These are phyloP conservation scores for Drosophila sechellia DNA, from an alignment of 1,140 invertebrate species.

Conservation along the genomic window DNA sequence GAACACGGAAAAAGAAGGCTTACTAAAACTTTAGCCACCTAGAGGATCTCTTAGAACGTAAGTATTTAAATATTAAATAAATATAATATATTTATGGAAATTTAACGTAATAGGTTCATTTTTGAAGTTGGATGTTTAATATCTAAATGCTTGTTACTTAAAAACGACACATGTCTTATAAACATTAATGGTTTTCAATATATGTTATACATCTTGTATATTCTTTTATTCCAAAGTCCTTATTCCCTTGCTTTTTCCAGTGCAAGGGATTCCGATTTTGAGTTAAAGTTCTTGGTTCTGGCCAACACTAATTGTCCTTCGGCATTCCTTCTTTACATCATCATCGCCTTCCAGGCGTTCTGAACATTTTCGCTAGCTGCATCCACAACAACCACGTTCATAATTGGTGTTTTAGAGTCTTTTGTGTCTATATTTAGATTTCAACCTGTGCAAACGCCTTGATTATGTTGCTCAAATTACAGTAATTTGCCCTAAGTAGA, in stretches of 20 bases:
- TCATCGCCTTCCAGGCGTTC: conserved; percentile 51
- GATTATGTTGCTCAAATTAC: conserved; percentile 77
- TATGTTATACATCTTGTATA: neutral
- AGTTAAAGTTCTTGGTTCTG: conserved; percentile 51
- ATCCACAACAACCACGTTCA: conserved; percentile 55
- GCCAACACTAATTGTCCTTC: conserved; percentile 76
- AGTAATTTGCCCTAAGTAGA: conserved; percentile 76
- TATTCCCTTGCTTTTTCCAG: conserved; percentile 1
- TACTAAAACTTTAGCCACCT: too few relatives aligned
- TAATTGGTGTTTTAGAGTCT: conserved; percentile 78
- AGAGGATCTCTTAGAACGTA: too few relatives aligned
- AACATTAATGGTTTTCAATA: too few relatives aligned
- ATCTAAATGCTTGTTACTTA: too few relatives aligned
- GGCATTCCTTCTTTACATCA: conserved; percentile 75
- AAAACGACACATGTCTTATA: too few relatives aligned
- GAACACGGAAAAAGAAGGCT: conserved; percentile 4
- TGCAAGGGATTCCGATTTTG: conserved; percentile 2
- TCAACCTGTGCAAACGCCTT: conserved; percentile 59
- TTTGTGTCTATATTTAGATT: conserved; percentile 79
- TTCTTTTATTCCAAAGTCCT: neutral
- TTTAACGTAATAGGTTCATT: too few relatives aligned
- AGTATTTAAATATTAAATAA: too few relatives aligned
- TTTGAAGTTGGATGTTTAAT: too few relatives aligned
- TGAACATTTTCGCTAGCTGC: conserved; percentile 46
- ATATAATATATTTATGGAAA: too few relatives aligned